phyloP scores from a whole-genome alignment of 2,113 vertebrate genomes.

The Psammodynastes pulverulentus region DNA sequence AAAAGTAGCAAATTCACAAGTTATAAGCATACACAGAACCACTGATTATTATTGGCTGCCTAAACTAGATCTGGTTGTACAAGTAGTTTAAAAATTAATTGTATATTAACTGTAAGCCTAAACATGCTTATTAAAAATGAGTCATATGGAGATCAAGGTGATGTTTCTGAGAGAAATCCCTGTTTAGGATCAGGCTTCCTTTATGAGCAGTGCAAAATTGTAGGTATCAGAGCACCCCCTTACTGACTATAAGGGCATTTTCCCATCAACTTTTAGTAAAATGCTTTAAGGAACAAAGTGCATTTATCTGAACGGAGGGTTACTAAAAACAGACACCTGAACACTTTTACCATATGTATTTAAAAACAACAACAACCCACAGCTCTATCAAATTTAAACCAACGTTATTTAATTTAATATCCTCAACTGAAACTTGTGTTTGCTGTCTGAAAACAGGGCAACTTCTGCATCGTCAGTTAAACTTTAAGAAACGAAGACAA shows the following conservation, averaged over 20 bases:
- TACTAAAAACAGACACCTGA: background rate
- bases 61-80: background rate
- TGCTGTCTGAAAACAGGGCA: background rate
- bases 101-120: background rate
- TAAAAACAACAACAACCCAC: too few species aligned
- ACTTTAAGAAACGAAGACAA: background rate
- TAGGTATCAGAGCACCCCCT: background rate
- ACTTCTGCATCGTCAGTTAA: background rate
- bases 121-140: background rate
- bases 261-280: background rate
- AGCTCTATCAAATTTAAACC: background rate
- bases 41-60: background rate
- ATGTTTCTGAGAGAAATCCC: background rate
- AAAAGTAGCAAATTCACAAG: background rate
- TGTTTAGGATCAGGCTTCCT: background rate
- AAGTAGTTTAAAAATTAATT: background rate
- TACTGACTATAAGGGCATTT: background rate
- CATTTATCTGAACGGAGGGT: background rate
- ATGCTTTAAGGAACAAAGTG: background rate
- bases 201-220: background rate
- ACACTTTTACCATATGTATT: background rate
- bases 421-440: background rate
- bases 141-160: background rate
- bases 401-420: background rate
- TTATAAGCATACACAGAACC: background rate